A percentile compares a stretch with the other conserved stretches of the same genome.
Conservation (phyloP, 2,797 vertebrate species). For the Sebastes wilsoni region DNA sequence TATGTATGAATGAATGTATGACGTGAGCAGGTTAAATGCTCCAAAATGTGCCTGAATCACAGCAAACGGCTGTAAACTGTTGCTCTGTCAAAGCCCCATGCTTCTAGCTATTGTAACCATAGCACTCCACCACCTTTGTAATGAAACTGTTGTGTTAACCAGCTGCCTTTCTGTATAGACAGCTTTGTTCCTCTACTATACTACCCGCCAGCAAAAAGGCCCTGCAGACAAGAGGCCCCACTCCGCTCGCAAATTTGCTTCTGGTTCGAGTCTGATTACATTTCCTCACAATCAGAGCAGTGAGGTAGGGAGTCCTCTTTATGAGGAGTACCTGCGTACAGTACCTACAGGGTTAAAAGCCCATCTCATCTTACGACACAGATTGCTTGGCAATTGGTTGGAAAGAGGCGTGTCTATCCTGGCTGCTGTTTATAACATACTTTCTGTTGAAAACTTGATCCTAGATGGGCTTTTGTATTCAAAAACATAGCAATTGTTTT, state of each 20-base stretch:
- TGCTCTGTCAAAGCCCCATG: neutral
- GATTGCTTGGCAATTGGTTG: neutral
- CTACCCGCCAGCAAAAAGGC: constrained; percentile 15
- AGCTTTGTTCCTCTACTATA: constrained; percentile 4
- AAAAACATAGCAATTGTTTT: neutral
- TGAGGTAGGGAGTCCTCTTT: constrained; percentile 50
- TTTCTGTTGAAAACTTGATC: neutral
- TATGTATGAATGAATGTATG: too few species aligned
- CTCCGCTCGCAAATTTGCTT: neutral
- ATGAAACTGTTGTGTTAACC: constrained; percentile 28
- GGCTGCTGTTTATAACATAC: neutral
- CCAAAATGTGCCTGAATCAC: neutral
- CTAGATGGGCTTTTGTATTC: neutral
- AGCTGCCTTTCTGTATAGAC: constrained; percentile 29
- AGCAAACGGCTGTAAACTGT: neutral
- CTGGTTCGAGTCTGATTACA: constrained; percentile 42
- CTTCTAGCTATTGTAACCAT: constrained; percentile 25
- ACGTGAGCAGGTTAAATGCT: neutral
- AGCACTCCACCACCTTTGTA: constrained; percentile 25
- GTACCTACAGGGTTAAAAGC: constrained; percentile 53
- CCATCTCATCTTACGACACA: neutral
- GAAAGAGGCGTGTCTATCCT: neutral
- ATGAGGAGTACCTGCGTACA: neutral
- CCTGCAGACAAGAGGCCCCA: constrained; percentile 24
- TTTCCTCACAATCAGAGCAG: constrained; percentile 48